These are phyloP conservation scores for Hydrolagus affinis DNA, from an alignment of 2,113 vertebrate genomes.

Conservation along the genomic window DNA sequence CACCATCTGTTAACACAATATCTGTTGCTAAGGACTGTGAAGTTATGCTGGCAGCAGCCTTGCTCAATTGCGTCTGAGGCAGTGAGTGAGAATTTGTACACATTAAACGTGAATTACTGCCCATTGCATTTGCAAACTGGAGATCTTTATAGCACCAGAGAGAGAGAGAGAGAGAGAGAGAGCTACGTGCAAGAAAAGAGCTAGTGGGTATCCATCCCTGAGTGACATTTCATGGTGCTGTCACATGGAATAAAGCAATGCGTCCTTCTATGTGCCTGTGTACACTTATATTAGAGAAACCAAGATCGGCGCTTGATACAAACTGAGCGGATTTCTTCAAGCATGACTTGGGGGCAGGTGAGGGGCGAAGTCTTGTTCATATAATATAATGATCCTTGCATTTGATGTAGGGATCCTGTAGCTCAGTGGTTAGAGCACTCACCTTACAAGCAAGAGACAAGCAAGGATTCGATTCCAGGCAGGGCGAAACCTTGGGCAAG, in stretches of 20 bases:
- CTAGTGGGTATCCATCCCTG: neutral
- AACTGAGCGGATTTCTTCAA: neutral
- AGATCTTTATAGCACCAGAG: neutral
- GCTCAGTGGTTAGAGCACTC: no score
- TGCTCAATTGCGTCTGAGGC: neutral
- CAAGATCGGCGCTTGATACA: neutral
- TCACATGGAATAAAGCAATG: neutral
- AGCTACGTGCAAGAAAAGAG: neutral
- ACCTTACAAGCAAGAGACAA: no score
- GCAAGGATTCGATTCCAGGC: neutral
- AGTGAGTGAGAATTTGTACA: neutral
- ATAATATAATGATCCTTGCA: no score
- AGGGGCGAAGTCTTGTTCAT: no score
- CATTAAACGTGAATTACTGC: no score
- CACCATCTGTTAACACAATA: no score
- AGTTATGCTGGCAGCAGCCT: neutral
- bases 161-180: neutral
- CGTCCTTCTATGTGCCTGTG: neutral
- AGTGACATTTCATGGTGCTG: neutral
- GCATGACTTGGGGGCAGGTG: no score
- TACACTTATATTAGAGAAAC: neutral
- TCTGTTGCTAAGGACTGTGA: no score
- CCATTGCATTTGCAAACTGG: neutral
- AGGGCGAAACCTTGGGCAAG: neutral
- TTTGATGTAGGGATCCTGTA: no score